Evolutionary conservation across 2,888 invertebrate species (phyloP).

Genomic region (Melieria crassipennis): DNA sequence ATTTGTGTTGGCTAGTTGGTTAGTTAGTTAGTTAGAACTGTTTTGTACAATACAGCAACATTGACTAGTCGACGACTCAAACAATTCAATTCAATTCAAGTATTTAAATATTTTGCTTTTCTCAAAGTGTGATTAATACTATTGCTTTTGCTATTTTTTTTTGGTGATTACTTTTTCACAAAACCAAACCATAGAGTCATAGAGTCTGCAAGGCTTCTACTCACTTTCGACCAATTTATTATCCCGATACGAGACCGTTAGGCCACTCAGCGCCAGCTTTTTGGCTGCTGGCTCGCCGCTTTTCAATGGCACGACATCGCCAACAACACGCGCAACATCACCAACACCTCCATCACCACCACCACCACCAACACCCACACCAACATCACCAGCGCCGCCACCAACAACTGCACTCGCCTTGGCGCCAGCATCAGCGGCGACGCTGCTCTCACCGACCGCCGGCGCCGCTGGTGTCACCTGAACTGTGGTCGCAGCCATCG

Average conservation of each 20-base stretch:
- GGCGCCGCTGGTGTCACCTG: too few species aligned
- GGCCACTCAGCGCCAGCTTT: constrained; percentile 52
- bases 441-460: too few species aligned
- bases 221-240: constrained; percentile 66
- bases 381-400: too few species aligned
- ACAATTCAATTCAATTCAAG: neutral
- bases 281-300: constrained; percentile 39
- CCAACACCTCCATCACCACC: constrained; percentile 36
- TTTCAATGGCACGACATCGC: constrained; percentile 35
- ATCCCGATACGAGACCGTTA: constrained; percentile 63
- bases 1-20: too few species aligned
- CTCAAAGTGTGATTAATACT: neutral
- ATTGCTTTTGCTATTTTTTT: constrained; percentile 32
- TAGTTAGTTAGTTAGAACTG: too few species aligned
- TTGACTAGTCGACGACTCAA: too few species aligned
- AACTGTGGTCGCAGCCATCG: too few species aligned
- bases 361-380: constrained; percentile 36
- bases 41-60: too few species aligned
- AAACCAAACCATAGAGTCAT: constrained; percentile 21
- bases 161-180: constrained; percentile 9
- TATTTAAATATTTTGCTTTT: neutral
- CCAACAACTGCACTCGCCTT: constrained; percentile 33
- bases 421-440: constrained; percentile 36
- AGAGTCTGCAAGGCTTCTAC: constrained; percentile 49
- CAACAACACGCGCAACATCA: constrained; percentile 47